Evolutionary conservation across 2,113 vertebrate species (phyloP).

Genomic region (Petrocephalus microphthalmus): DNA sequence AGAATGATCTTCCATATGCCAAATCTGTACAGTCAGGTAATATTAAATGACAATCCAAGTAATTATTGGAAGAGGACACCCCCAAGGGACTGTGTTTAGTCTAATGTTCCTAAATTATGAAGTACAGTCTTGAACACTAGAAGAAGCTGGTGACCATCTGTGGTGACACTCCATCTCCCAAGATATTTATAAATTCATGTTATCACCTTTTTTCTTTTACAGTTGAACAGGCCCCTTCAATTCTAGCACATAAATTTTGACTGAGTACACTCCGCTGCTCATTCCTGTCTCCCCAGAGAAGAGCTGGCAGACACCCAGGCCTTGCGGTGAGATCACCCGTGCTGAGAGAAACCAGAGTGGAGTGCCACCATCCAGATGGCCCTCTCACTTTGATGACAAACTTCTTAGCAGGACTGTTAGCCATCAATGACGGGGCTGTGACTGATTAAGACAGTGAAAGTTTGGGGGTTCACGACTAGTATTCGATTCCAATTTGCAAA

Average conservation of each 20-base stretch:
- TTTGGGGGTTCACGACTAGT: slow-evolving; percentile 23
- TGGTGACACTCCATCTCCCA: slow-evolving; percentile 28
- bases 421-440: slow-evolving; percentile 35
- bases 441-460: slow-evolving; percentile 36
- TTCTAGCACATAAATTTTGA: slow-evolving; percentile 47
- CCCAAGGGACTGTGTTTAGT: slow-evolving; percentile 1
- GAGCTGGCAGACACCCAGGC: slow-evolving; percentile 43
- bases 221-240: slow-evolving; percentile 38
- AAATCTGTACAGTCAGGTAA: slow-evolving; percentile 4
- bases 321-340: slow-evolving; percentile 40
- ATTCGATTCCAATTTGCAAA: slow-evolving; percentile 27
- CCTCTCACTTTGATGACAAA: slow-evolving; percentile 41
- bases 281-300: slow-evolving; percentile 37
- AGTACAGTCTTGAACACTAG: slow-evolving; percentile 6
- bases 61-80: not conserved
- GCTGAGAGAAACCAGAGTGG: slow-evolving; percentile 24
- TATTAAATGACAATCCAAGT: not conserved
- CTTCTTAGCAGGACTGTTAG: slow-evolving; percentile 47
- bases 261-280: slow-evolving; percentile 40
- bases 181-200: slow-evolving; percentile 47
- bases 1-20: not conserved
- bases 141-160: slow-evolving; percentile 27
- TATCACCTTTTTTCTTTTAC: slow-evolving; percentile 41
- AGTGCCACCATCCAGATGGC: slow-evolving; percentile 47
- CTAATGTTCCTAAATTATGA: slow-evolving; percentile 8